Evolutionary conservation across 2,888 invertebrate species (phyloP).

Genomic region (Patella pellucida): DNA sequence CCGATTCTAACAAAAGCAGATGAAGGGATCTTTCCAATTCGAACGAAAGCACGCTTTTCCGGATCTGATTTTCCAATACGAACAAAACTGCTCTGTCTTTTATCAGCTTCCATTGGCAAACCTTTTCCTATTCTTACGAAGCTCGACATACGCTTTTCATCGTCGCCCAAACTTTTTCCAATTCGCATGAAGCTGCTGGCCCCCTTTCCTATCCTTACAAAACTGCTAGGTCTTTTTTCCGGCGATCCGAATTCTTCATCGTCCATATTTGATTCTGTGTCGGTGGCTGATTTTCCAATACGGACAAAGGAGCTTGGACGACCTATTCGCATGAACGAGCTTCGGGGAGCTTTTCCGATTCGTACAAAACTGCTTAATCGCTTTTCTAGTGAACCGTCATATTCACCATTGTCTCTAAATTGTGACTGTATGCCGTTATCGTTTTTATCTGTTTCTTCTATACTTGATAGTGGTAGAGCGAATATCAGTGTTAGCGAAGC

Average conservation of each 20-base stretch:
- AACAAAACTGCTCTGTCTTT: conserved; percentile 34
- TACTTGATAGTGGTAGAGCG: too few species aligned
- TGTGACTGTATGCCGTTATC: background rate
- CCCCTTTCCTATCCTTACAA: conserved; percentile 22
- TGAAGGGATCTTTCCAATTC: conserved; percentile 44
- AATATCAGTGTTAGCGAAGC: too few species aligned
- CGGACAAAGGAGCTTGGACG: conserved; percentile 35
- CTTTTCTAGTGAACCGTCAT: conserved; percentile 17
- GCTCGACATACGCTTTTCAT: conserved; percentile 1
- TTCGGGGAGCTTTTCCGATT: conserved; percentile 29
- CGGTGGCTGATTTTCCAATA: conserved; percentile 29
- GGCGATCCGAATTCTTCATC: conserved; percentile 15
- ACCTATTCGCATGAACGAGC: conserved; percentile 16
- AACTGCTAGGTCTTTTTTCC: conserved; percentile 12
- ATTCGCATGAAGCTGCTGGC: conserved; percentile 19
- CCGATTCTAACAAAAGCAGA: conserved; percentile 40
- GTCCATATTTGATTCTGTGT: background rate
- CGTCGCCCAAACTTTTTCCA: conserved; percentile 13
- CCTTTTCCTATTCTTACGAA: conserved; percentile 25
- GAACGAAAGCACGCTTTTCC: conserved; percentile 33
- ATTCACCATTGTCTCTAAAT: background rate
- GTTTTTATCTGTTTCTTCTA: too few species aligned
- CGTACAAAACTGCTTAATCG: conserved; percentile 33
- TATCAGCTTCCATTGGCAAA: conserved; percentile 20
- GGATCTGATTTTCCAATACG: conserved; percentile 35